These are phyloP conservation scores for Leptopilina drosophilae DNA, from an alignment of 2,888 invertebrate genomes.

Conservation along the genomic window DNA sequence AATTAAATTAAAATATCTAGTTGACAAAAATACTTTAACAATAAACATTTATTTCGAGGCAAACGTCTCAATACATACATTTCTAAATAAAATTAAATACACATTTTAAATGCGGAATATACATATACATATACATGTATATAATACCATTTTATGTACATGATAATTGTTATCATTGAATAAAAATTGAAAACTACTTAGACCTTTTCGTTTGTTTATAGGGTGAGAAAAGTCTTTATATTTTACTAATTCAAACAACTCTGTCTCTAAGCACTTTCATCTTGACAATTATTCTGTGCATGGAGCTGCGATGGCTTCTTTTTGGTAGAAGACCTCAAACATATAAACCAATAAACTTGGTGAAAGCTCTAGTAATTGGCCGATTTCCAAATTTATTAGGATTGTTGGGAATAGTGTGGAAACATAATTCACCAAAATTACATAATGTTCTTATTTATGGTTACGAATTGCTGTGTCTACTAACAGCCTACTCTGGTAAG, in stretches of 20 bases:
- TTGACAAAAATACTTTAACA: neutral
- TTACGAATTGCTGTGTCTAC: constrained; percentile 82
- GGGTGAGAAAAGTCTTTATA: constrained; percentile 70
- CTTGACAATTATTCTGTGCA: constrained; percentile 61
- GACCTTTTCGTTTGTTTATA: constrained; percentile 50
- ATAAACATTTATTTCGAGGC: constrained; percentile 7
- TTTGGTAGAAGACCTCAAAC: constrained; percentile 59
- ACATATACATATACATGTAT: neutral
- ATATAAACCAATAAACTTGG: constrained; percentile 64
- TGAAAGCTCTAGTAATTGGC: constrained; percentile 69
- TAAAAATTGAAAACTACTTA: constrained; percentile 40
- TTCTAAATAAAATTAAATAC: constrained; percentile 34
- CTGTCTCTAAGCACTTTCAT: constrained; percentile 67
- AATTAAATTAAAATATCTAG: neutral
- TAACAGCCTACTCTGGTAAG: constrained; percentile 83
- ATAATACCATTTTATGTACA: neutral
- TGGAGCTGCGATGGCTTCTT: constrained; percentile 69
- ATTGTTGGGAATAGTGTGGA: constrained; percentile 72
- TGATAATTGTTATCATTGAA: neutral
- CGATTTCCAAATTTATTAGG: constrained; percentile 73
- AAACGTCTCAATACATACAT: neutral
- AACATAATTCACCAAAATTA: constrained; percentile 65
- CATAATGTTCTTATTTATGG: constrained; percentile 79
- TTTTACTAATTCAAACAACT: constrained; percentile 67
- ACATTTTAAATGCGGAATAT: constrained; percentile 22